These are phyloP conservation scores for Prinia subflava DNA, from an alignment of 2,113 vertebrate species.

Conservation along the genomic window DNA sequence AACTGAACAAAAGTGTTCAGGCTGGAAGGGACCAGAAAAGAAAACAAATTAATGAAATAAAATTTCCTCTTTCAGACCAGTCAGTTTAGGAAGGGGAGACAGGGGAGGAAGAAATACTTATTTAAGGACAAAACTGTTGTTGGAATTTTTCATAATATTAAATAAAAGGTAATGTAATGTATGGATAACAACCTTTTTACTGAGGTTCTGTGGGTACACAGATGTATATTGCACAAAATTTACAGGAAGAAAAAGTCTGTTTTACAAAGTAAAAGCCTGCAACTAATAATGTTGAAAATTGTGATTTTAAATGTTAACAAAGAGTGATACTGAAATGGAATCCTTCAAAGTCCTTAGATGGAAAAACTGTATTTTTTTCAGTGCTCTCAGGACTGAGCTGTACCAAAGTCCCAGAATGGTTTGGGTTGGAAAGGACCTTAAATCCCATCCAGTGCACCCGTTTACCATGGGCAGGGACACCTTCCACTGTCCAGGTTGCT, in stretches of 20 bases:
- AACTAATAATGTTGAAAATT: background rate
- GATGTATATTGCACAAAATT: conserved; percentile 61
- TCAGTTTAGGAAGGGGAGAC: background rate
- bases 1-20: background rate
- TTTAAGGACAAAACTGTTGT: conserved; percentile 8
- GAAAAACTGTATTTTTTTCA: background rate
- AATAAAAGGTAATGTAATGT: conserved; percentile 75
- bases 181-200: background rate
- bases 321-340: background rate
- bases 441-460: accelerated
- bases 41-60: conserved; percentile 67
- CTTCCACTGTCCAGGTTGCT: background rate
- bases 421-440: background rate
- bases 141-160: conserved; percentile 25
- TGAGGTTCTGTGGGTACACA: conserved; percentile 48
- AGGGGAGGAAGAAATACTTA: background rate
- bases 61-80: conserved; percentile 23
- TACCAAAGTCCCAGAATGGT: background rate
- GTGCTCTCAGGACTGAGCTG: accelerated
- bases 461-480: background rate
- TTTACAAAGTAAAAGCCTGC: background rate
- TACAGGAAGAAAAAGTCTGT: background rate
- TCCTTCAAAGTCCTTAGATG: background rate
- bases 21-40: conserved; percentile 33
- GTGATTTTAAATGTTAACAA: background rate